Evolutionary conservation across 2,888 invertebrate genomes (phyloP), one percentile per base, ranked within the genome.

Genomic region (Perizoma flavofasciatum): DNA sequence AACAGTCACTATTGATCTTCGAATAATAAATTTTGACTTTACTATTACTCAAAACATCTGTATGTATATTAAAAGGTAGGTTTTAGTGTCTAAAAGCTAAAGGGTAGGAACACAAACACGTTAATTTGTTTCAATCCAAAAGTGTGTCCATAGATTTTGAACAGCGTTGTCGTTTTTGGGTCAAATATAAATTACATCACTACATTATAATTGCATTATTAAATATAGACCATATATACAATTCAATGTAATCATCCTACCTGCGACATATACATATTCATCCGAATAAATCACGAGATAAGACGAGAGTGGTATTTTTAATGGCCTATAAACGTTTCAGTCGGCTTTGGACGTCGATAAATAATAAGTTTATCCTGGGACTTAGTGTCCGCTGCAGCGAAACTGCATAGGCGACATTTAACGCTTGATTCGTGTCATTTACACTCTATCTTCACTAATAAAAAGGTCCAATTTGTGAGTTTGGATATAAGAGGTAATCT

Each of bases 291-390:
- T 79, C 72, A 74, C 51, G 35, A 71, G 78, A 80, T 79, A 75
- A 79, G 55, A 72, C 66, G 56, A 64, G 68, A 72, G 69, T 68
- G 68, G 71, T 72, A 74, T 69, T 74, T 76, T 76, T 78, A 77
- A 79, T 75, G 69, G 75, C 45, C 69, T 67, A 71, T 75, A 74
- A 73, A 71, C 66, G 69, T 70, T 72, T 71, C 58, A 67, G 61
- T 66, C 63, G 64, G 68, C 66, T 67, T 69, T 55, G 56, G 47
- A 43, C 52, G 51, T 58, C 76, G 71, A 68, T 68, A 68, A 68
- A 64, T 88, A 86, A 85, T 80, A 81, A 75, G 81, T 83, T 86
- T 84, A 87, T 84, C 83, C 85, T 74, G 32, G 6, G 41, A 52
- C 56, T 61, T 45, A 58, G n/a, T 49, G 59, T 66, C 55, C 60